These are phyloP conservation scores for Vulpes lagopus DNA, from an alignment of 2,113 vertebrate genomes.

Conservation along the genomic window DNA sequence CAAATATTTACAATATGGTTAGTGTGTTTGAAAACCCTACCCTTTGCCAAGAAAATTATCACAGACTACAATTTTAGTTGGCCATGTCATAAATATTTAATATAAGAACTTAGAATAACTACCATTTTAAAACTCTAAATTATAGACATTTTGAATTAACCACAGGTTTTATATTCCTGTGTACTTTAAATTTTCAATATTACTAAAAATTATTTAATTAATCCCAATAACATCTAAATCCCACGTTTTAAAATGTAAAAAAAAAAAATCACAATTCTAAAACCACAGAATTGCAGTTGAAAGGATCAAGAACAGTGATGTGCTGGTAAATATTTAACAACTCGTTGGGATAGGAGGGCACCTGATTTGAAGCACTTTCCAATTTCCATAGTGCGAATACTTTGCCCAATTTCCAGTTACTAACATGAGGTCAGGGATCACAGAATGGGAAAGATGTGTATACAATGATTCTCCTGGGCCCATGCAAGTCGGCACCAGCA, in stretches of 20 bases:
- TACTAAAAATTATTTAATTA: constrained; percentile 56
- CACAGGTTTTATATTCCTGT: constrained; percentile 21
- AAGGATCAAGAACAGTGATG: neutral
- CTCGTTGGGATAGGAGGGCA: neutral
- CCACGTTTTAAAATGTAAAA: neutral
- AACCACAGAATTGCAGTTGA: neutral
- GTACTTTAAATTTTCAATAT: constrained; percentile 40
- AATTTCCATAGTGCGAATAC: neutral
- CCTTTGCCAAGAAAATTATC: neutral
- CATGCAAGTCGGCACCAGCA: neutral
- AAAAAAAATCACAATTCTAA: neutral
- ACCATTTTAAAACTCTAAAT: constrained; percentile 47
- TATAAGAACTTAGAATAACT: neutral
- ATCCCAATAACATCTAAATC: constrained; percentile 4
- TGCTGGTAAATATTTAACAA: neutral
- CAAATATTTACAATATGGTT: constrained; percentile 3
- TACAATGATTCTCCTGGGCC: neutral
- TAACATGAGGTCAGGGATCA: neutral
- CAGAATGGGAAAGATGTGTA: too few relatives aligned
- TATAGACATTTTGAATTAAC: constrained; percentile 17
- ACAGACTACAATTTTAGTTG: neutral
- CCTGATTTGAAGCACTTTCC: constrained; percentile 20
- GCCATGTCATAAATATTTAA: neutral
- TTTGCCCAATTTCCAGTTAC: neutral
- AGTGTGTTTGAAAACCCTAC: neutral